These are phyloP conservation scores for Rhinichthys klamathensis DNA, from an alignment of 2,113 vertebrate species.

Conservation along the genomic window DNA sequence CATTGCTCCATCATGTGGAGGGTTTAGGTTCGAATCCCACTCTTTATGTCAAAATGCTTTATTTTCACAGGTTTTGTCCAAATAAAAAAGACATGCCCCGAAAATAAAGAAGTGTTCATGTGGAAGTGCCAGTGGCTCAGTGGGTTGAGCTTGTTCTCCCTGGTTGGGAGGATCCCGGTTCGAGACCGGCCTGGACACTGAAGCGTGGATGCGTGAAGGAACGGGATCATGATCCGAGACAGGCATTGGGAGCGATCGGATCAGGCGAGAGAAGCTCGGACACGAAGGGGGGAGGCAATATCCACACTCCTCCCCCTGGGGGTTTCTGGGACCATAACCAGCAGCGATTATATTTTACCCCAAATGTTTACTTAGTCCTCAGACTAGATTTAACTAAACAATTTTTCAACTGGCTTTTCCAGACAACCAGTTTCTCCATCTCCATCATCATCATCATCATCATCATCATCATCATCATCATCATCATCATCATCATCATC, in stretches of 20 bases:
- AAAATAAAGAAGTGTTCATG: too few species aligned
- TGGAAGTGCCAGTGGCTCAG: too few species aligned
- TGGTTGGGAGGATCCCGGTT: not conserved
- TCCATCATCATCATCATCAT: too few species aligned
- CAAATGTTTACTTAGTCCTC: not conserved
- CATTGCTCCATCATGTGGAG: too few species aligned
- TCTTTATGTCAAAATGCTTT: too few species aligned
- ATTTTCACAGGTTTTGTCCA: too few species aligned
- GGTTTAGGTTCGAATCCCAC: too few species aligned
- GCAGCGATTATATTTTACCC: rapidly evolving
- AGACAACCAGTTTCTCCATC: rapidly evolving
- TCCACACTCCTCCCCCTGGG: not conserved
- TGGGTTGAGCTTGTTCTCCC: not conserved
- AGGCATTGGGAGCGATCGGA: not conserved
- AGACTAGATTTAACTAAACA: too few species aligned
- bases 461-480: too few species aligned
- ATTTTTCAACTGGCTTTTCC: not conserved
- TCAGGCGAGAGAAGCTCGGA: not conserved
- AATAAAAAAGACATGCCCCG: too few species aligned
- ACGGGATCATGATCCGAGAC: not conserved
- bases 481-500: too few species aligned
- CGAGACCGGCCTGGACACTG: not conserved
- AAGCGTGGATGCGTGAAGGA: not conserved
- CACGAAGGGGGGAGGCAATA: not conserved
- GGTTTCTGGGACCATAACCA: not conserved